These are phyloP conservation scores for Pyrocephalus nanus DNA, from an alignment of 2,797 vertebrate genomes.

Conservation along the genomic window DNA sequence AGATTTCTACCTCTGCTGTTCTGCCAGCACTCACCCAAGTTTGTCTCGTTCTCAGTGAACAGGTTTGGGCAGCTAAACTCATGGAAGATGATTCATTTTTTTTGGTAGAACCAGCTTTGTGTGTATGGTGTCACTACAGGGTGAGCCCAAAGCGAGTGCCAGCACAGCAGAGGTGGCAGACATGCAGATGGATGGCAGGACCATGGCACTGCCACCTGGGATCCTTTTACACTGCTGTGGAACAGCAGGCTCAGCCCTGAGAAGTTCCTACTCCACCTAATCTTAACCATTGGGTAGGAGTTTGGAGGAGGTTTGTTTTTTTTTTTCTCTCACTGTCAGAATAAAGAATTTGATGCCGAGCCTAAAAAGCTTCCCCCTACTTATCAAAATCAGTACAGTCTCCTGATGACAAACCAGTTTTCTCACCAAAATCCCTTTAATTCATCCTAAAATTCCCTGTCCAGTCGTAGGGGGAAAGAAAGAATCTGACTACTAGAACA, in stretches of 20 bases:
- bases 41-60: background rate
- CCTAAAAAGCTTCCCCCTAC: background rate
- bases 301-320: background rate
- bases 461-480: background rate
- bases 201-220: background rate
- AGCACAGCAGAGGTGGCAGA: background rate
- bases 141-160: background rate
- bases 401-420: background rate
- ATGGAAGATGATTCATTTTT: background rate
- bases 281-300: background rate
- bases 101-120: background rate
- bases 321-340: background rate
- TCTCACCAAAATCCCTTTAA: background rate
- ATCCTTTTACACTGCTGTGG: background rate
- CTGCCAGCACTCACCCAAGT: background rate
- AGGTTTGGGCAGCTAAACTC: background rate
- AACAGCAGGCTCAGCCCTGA: background rate
- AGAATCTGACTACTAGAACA: background rate
- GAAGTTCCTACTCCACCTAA: background rate
- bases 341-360: background rate
- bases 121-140: background rate
- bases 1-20: background rate
- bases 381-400: background rate
- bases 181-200: background rate
- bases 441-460: background rate